Percentiles rank a stretch among this genome's conserved stretches.
Evolutionary conservation across 1,140 invertebrate genomes (phyloP).

Genomic region (Chironomus striatipennis): DNA sequence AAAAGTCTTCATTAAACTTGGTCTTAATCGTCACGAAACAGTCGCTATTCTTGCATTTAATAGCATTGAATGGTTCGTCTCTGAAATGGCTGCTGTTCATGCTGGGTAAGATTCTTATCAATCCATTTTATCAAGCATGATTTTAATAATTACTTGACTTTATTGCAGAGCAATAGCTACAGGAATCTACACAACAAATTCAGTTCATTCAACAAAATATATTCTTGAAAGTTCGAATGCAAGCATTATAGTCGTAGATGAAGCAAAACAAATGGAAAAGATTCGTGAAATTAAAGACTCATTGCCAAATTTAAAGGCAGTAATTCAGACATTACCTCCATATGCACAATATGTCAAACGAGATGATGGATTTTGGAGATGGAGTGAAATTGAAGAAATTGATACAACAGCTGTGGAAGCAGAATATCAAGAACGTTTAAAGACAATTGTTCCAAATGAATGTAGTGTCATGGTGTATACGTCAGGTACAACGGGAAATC

Average conservation of each 20-base stretch:
- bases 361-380: constrained; percentile 46
- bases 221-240: constrained; percentile 58
- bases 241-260: constrained; percentile 78
- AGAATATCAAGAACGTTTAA: constrained; percentile 55
- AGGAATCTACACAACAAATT: constrained; percentile 84
- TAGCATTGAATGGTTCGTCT: constrained; percentile 75
- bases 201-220: constrained; percentile 66
- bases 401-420: constrained; percentile 57
- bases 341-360: background rate
- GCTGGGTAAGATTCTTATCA: constrained; percentile 39
- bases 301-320: constrained; percentile 64
- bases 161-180: constrained; percentile 62
- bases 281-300: constrained; percentile 56
- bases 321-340: constrained; percentile 69
- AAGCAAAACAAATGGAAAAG: constrained; percentile 72
- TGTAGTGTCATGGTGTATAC: constrained; percentile 82
- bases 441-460: constrained; percentile 65
- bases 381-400: constrained; percentile 64
- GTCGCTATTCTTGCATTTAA: constrained; percentile 46
- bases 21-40: background rate
- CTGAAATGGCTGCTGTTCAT: constrained; percentile 74
- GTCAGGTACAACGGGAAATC: constrained; percentile 82
- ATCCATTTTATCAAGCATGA: background rate
- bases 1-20: constrained; percentile 22
- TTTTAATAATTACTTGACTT: background rate